phyloP scores from a whole-genome alignment of 2,113 vertebrate genomes.

The Macrotis lagotis region DNA sequence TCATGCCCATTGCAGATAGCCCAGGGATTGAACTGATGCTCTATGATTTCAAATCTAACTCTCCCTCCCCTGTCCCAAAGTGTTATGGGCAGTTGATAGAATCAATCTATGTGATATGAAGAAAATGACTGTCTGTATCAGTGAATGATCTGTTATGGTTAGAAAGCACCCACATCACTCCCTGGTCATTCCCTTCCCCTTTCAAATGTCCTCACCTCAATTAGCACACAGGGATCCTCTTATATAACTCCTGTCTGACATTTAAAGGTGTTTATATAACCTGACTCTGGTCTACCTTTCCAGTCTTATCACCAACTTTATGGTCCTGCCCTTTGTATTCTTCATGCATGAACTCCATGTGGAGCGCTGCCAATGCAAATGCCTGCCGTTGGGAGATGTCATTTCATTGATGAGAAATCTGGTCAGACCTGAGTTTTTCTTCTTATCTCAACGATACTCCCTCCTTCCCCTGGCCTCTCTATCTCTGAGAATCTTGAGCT shows the following conservation, averaged over 20 bases:
- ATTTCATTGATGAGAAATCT: neutral
- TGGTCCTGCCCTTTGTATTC: neutral
- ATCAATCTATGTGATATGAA: neutral
- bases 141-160: neutral
- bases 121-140: neutral
- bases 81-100: neutral
- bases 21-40: neutral
- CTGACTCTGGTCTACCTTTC: too few relatives aligned
- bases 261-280: too few relatives aligned
- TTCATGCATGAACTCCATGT: neutral
- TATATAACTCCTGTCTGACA: too few relatives aligned
- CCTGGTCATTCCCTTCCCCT: neutral
- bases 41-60: neutral
- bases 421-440: neutral
- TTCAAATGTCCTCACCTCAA: neutral
- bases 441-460: too few relatives aligned
- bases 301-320: too few relatives aligned
- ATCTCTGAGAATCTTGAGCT: too few relatives aligned
- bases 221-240: too few relatives aligned
- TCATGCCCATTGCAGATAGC: neutral
- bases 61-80: neutral
- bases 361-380: neutral
- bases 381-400: neutral
- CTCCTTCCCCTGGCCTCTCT: too few relatives aligned
- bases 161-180: too few relatives aligned